These are phyloP conservation scores for Hypanus sabinus DNA, from an alignment of 2,113 vertebrate species.

Conservation along the genomic window DNA sequence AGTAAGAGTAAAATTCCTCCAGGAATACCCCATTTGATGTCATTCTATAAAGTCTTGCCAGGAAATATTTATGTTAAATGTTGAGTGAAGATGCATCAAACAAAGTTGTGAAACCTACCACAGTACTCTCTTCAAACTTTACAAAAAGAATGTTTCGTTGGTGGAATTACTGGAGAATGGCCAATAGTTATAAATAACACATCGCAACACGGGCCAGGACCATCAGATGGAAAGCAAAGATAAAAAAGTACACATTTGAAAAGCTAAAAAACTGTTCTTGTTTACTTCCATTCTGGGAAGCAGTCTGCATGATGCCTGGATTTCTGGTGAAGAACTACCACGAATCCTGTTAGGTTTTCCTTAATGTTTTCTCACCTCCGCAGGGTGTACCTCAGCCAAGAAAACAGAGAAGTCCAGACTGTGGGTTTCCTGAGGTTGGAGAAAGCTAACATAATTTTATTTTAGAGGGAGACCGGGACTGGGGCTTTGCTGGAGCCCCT, in stretches of 20 bases:
- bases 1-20: background rate
- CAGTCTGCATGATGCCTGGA: background rate
- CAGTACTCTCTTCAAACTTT: background rate
- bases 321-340: background rate
- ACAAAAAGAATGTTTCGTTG: background rate
- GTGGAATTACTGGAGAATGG: background rate
- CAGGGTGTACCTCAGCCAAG: background rate
- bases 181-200: background rate
- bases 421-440: conserved; percentile 1
- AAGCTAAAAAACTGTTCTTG: background rate
- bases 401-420: conserved; percentile 15
- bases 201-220: background rate
- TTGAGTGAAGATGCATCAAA: background rate
- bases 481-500: background rate
- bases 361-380: background rate
- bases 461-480: background rate
- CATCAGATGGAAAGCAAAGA: background rate
- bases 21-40: background rate
- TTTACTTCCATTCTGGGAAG: background rate
- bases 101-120: background rate
- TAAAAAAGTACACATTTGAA: background rate
- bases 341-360: background rate
- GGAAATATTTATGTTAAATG: background rate
- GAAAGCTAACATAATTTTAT: background rate
- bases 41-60: background rate